A percentile compares a stretch with the other conserved stretches of the same genome.
phyloP scores from a whole-genome alignment of 2,113 vertebrate genomes.

The Centropristis striata region DNA sequence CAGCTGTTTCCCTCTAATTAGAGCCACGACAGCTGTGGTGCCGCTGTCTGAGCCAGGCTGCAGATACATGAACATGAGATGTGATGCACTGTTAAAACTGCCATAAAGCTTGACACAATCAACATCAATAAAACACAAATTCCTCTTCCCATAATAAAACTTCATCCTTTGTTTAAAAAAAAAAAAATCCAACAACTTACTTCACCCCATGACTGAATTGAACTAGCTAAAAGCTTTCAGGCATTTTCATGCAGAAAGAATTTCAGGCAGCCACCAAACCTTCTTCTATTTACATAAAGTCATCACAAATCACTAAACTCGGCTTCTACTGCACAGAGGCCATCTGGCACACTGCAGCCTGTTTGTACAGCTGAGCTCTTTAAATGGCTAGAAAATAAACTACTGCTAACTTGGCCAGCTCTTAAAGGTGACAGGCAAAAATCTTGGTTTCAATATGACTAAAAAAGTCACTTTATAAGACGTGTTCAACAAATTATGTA shows the following conservation, averaged over 20 bases:
- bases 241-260: not conserved
- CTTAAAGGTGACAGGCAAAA: not conserved
- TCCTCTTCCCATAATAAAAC: not conserved
- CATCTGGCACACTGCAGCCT: slow-evolving; percentile 3
- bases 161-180: not conserved
- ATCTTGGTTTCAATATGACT: not conserved
- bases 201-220: not conserved
- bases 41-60: slow-evolving; percentile 98
- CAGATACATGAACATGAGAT: not conserved
- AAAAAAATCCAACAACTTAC: not conserved
- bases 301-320: slow-evolving; percentile 8
- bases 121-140: not conserved
- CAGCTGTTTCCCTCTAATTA: slow-evolving; percentile 96
- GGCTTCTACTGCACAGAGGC: not conserved
- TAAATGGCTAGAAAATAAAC: not conserved
- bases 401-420: not conserved
- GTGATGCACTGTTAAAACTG: not conserved
- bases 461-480: not conserved
- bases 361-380: not conserved
- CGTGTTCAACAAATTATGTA: not conserved
- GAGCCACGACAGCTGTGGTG: slow-evolving; percentile 95
- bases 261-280: not conserved
- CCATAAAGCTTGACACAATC: not conserved
- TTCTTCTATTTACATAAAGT: slow-evolving; percentile 12
- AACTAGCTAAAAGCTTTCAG: not conserved